phyloP scores from a whole-genome alignment of 2,797 vertebrate species.

The Leptodactylus fallax region DNA sequence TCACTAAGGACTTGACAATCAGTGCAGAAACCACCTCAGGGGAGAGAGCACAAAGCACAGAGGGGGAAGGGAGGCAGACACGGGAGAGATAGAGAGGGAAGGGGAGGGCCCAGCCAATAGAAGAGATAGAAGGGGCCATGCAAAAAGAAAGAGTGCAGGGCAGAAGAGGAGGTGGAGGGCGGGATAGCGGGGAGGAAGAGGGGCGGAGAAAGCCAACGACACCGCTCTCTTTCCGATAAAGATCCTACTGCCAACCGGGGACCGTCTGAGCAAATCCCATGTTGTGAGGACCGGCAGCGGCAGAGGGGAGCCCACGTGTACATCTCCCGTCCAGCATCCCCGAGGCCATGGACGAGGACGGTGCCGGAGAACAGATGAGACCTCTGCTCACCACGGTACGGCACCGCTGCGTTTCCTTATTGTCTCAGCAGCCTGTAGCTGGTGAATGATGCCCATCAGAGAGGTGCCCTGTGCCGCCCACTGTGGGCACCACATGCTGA shows the following conservation, averaged over 20 bases:
- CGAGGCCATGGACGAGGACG: constrained; percentile 76
- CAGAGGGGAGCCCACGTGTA: constrained; percentile 8
- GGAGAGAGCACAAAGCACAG: constrained; percentile 34
- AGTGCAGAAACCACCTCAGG: not conserved
- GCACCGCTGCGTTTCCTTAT: not conserved
- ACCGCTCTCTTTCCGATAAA: constrained; percentile 46
- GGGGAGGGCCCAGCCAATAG: constrained; percentile 32
- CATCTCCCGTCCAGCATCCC: not conserved
- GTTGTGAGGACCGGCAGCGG: not conserved
- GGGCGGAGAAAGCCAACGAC: constrained; percentile 21
- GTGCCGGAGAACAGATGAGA: constrained; percentile 78
- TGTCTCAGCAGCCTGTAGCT: not conserved
- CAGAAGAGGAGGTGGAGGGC: not conserved
- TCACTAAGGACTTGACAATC: not conserved
- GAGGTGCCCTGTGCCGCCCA: not conserved
- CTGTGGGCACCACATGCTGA: not conserved
- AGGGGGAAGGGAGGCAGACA: constrained; percentile 40
- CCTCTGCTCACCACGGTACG: constrained; percentile 78
- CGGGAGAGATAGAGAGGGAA: constrained; percentile 40
- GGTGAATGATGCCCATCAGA: no score
- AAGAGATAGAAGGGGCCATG: constrained; percentile 6
- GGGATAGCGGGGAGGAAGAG: constrained; percentile 29
- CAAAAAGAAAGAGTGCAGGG: constrained; percentile 22
- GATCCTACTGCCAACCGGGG: not conserved
- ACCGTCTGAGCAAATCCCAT: constrained; percentile 3